phyloP scores from a whole-genome alignment of 2,797 vertebrate genomes.

The Valencia hispanica region DNA sequence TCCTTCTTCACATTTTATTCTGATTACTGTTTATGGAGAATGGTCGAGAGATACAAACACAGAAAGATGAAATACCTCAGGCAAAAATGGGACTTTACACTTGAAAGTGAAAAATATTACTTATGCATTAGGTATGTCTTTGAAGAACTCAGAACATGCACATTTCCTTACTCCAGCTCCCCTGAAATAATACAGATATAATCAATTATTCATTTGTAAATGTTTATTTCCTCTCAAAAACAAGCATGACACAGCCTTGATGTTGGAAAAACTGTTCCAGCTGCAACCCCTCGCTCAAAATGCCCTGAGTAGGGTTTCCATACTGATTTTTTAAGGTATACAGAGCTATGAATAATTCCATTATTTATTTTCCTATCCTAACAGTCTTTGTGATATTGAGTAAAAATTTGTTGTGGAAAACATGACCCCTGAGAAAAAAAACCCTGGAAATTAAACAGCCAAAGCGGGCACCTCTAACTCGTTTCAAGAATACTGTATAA shows the following conservation, averaged over 20 bases:
- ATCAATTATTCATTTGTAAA: conserved; percentile 81
- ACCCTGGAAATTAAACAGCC: not conserved
- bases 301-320: conserved; percentile 46
- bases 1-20: conserved; percentile 48
- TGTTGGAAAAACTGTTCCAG: conserved; percentile 60
- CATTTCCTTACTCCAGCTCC: conserved; percentile 56
- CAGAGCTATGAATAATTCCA: conserved; percentile 19
- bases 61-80: conserved; percentile 68
- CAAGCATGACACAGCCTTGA: conserved; percentile 70
- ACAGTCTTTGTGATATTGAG: conserved; percentile 3
- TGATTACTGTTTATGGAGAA: conserved; percentile 69
- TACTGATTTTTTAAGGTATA: conserved; percentile 49
- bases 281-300: conserved; percentile 45
- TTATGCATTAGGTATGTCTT: conserved; percentile 81
- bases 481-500: not conserved
- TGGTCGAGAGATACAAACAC: conserved; percentile 59
- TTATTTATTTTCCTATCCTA: conserved; percentile 12
- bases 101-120: conserved; percentile 78
- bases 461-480: not conserved
- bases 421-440: not conserved
- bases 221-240: conserved; percentile 79
- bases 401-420: too few species aligned
- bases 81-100: conserved; percentile 78
- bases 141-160: conserved; percentile 75
- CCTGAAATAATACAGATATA: conserved; percentile 74